Conservation (phyloP, 2,888 invertebrate genomes). For the Mesoligia furuncula region DNA sequence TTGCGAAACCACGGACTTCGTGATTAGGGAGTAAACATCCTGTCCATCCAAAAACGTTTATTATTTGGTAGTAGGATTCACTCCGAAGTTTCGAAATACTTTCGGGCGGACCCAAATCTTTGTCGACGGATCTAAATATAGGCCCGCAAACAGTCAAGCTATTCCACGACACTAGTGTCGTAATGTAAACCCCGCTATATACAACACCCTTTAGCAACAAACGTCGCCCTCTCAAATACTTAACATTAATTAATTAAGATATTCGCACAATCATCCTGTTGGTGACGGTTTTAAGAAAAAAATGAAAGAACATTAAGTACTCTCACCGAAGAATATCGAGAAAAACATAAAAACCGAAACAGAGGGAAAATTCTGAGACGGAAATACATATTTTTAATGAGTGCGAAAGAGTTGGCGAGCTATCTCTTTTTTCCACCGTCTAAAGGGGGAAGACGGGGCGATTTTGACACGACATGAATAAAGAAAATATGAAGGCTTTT, state of each 20-base stretch:
- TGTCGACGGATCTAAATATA: background rate
- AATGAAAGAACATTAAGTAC: constrained; percentile 79
- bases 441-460: constrained; percentile 82
- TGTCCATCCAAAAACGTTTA: too few relatives aligned
- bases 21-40: background rate
- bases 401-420: constrained; percentile 85
- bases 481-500: constrained; percentile 90
- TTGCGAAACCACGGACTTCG: background rate
- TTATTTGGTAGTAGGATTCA: background rate
- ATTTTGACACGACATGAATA: constrained; percentile 89
- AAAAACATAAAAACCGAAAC: constrained; percentile 87
- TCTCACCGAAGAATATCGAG: constrained; percentile 80
- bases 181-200: constrained; percentile 45
- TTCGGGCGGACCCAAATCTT: background rate
- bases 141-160: background rate
- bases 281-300: constrained; percentile 81
- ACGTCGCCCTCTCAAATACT: constrained; percentile 79
- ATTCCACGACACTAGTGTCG: background rate
- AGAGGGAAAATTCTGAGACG: constrained; percentile 79
- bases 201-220: constrained; percentile 79
- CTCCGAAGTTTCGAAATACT: background rate
- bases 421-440: constrained; percentile 83
- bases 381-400: constrained; percentile 77
- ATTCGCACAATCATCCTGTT: constrained; percentile 86
- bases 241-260: constrained; percentile 90